Base-by-base conservation (phyloP, 1,140 invertebrate genomes). In the Lethrus apterus region DNA sequence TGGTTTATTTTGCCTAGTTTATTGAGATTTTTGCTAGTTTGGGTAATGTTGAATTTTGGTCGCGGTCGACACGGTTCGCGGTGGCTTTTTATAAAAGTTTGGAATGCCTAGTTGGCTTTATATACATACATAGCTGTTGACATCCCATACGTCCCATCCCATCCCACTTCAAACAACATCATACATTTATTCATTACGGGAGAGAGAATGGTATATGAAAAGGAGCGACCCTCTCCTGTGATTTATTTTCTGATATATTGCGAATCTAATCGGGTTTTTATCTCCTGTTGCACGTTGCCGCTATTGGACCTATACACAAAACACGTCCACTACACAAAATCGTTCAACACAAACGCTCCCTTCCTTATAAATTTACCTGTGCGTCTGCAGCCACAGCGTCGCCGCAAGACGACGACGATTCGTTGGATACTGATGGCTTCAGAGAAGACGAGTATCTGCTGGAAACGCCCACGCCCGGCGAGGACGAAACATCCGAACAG, bases 381-480 rank as follows among this genome's bases (percentile, higher is more conserved):
- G 34, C 57, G 55, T 54, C 61, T 60, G 57, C 58, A 53, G 56
- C 66, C 40, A 65, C 63, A 52, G 67, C 67, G 40, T 71, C 70
- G 33, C 67, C 70, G 44, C 69, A 72, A 60, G 71, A 72, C 54
- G 71, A 72, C 57, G 71, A 72, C 57, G 71, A 71, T 50, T 71
- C 71, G 18, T 55, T 72, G 64, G 71, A 73, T 55, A 69, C 70
- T 24, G 71, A 72, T 54, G 70, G 70, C 47, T 72, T 71, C 55
- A 66, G 57, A 48, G 64, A 71, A 60, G 66, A 70, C 47, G 63
- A 66, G 40, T 69, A 63, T 45, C 56, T 67, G 14, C 49, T 70
- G 48, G 69, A 70, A 57, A 70, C 68, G 11, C 67, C 68, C 9
- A 63, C 63, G 2, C 55, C 64, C 3, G 46, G 48, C 5, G 57